Conservation (phyloP, 2,113 vertebrate species). For the Myxocyprinus asiaticus region DNA sequence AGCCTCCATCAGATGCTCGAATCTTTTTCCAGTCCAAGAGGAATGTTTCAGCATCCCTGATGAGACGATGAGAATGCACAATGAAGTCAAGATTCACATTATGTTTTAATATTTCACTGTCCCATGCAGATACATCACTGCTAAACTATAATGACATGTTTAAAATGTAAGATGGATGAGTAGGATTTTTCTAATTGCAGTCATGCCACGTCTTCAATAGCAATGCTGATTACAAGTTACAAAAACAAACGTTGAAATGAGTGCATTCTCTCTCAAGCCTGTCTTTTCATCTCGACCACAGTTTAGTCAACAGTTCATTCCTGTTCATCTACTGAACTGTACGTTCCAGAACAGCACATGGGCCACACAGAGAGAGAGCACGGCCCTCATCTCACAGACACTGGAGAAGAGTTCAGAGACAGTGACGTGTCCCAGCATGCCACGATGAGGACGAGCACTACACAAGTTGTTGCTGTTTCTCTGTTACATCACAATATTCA, state of each 20-base stretch:
- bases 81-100: neutral
- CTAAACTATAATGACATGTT: constrained; percentile 9
- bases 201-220: constrained; percentile 29
- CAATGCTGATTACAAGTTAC: constrained; percentile 10
- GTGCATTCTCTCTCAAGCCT: constrained; percentile 18
- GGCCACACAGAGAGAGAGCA: constrained; percentile 69
- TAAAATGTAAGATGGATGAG: neutral
- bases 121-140: neutral
- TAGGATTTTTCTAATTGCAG: constrained; percentile 15
- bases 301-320: constrained; percentile 39
- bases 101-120: neutral
- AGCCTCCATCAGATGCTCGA: constrained; percentile 90
- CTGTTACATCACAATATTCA: neutral
- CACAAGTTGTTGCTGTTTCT: neutral
- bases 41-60: constrained; percentile 94
- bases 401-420: constrained; percentile 54
- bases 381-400: constrained; percentile 48
- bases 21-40: constrained; percentile 88
- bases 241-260: constrained; percentile 39
- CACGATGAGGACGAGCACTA: constrained; percentile 6
- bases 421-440: constrained; percentile 56
- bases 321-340: constrained; percentile 52
- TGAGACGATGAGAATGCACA: neutral
- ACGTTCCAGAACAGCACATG: constrained; percentile 56
- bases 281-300: constrained; percentile 46